A percentile compares a stretch with the other conserved stretches of the same genome.
These are phyloP conservation scores for Atta cephalotes DNA, from an alignment of 1,140 invertebrate genomes.

Conservation along the genomic window DNA sequence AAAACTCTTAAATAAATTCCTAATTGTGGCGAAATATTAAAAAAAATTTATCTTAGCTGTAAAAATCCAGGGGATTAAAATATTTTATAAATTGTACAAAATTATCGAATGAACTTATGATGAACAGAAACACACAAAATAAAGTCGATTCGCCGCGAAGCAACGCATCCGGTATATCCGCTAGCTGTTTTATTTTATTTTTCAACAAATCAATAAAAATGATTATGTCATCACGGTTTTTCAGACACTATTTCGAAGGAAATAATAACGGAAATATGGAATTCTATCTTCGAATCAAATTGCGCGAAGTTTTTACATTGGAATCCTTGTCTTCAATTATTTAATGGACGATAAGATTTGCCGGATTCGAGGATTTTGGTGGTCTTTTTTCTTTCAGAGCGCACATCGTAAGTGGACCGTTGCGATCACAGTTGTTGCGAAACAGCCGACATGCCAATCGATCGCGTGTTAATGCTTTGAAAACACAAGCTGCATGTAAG, in stretches of 20 bases:
- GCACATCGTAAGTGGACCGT: slow-evolving; percentile 62
- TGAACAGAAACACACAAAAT: not conserved
- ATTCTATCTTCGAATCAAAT: slow-evolving; percentile 15
- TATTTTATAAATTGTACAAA: not conserved
- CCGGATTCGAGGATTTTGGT: not conserved
- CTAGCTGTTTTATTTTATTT: not conserved
- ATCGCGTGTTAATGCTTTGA: slow-evolving; percentile 36
- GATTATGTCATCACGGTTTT: slow-evolving; percentile 3
- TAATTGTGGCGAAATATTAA: not conserved
- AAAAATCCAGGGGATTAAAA: too few species aligned
- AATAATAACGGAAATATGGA: slow-evolving; percentile 6
- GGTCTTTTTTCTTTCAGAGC: slow-evolving; percentile 16
- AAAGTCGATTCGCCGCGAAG: not conserved
- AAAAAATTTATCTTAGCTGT: too few species aligned
- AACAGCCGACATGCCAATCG: slow-evolving; percentile 21
- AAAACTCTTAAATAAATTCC: not conserved
- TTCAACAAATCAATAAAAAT: not conserved
- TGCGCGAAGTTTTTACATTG: slow-evolving; percentile 23
- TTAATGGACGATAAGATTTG: slow-evolving; percentile 34
- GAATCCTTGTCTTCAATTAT: slow-evolving; percentile 54
- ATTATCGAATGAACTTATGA: not conserved
- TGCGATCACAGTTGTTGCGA: slow-evolving; percentile 49
- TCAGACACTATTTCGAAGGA: not conserved
- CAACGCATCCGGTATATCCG: not conserved
- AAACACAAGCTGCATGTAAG: slow-evolving; percentile 1